Evolutionary conservation across 2,888 invertebrate genomes (phyloP).

Genomic region (Ochropacha duplaris): DNA sequence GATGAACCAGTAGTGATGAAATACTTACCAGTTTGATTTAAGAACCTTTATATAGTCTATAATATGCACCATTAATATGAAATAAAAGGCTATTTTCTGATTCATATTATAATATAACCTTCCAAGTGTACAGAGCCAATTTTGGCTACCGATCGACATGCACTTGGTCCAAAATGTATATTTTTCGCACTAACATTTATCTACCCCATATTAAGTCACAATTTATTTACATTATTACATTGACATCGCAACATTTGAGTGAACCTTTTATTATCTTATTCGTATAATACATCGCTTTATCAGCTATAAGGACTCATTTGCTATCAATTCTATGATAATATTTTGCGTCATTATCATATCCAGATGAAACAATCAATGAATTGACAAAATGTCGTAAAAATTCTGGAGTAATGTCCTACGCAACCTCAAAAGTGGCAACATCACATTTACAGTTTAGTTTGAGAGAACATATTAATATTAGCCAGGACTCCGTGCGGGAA

Average conservation of each 20-base stretch:
- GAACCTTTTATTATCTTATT: conserved; percentile 3
- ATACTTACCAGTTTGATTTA: too few relatives aligned
- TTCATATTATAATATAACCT: conserved; percentile 13
- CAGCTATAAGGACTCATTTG: conserved; percentile 11
- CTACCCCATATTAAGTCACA: conserved; percentile 34
- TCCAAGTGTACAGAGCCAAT: conserved; percentile 13
- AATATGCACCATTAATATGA: too few relatives aligned
- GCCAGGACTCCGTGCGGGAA: conserved; percentile 66
- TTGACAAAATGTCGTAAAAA: neutral
- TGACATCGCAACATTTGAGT: conserved; percentile 12
- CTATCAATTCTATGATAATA: neutral
- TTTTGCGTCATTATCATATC: neutral
- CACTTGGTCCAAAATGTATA: conserved; percentile 75
- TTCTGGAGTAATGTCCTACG: neutral
- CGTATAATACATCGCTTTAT: conserved; percentile 15
- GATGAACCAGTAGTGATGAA: too few relatives aligned
- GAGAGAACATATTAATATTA: neutral
- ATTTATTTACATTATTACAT: conserved; percentile 37
- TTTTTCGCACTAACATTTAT: conserved; percentile 35
- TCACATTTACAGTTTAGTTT: neutral
- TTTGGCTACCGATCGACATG: conserved; percentile 58
- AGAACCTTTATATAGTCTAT: too few relatives aligned
- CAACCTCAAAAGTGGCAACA: neutral
- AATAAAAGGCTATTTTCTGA: neutral
- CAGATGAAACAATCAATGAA: neutral